Conservation (phyloP, 1,140 invertebrate species). For the Macrobrachium rosenbergii region DNA sequence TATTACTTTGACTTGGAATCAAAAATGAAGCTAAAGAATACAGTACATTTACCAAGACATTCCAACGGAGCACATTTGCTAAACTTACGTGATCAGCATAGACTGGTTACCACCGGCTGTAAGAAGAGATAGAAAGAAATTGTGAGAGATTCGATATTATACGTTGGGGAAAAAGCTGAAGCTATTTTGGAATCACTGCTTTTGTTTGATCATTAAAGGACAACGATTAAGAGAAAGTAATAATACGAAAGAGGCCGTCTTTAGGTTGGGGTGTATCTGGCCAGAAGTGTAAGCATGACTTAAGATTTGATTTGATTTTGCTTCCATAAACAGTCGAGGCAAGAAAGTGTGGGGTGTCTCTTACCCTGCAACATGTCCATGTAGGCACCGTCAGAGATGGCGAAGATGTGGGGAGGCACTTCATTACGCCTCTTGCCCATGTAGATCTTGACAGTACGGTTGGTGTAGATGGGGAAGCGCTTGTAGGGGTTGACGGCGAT, state of each 20-base stretch:
- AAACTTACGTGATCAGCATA: constrained; percentile 78
- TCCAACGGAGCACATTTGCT: not conserved
- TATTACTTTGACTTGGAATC: no score
- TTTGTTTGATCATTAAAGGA: not conserved
- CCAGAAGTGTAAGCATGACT: not conserved
- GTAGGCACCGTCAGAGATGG: constrained; percentile 78
- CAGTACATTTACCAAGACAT: not conserved
- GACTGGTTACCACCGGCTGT: constrained; percentile 99
- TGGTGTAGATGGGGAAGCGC: constrained; percentile 77
- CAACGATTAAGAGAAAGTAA: no score
- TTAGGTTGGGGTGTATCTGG: no score
- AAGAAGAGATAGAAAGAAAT: constrained; percentile 34
- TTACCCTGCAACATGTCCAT: constrained; percentile 76
- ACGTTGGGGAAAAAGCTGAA: not conserved
- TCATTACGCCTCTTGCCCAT: constrained; percentile 76
- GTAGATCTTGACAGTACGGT: constrained; percentile 74
- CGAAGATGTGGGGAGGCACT: constrained; percentile 78
- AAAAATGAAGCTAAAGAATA: not conserved
- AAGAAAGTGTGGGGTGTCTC: constrained; percentile 52
- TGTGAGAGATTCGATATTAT: not conserved
- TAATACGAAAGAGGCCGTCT: no score
- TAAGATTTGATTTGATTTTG: not conserved
- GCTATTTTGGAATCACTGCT: not conserved
- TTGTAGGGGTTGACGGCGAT: constrained; percentile 79
- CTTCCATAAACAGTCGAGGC: not conserved